These are phyloP conservation scores for Pristiophorus japonicus DNA, from an alignment of 2,113 vertebrate genomes.

Conservation along the genomic window DNA sequence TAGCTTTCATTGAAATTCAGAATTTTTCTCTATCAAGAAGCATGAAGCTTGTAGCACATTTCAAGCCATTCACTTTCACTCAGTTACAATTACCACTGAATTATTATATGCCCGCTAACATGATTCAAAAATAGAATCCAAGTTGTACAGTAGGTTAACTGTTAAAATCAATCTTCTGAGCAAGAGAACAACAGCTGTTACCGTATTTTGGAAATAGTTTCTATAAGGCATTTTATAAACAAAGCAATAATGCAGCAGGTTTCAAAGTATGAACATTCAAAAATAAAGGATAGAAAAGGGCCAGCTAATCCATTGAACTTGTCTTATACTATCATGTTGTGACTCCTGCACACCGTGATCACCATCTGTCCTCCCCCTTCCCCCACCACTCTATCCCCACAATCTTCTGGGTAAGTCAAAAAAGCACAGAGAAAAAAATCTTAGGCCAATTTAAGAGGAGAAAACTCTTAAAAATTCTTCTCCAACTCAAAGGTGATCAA, in stretches of 20 bases:
- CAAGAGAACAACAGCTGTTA: background rate
- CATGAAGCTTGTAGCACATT: background rate
- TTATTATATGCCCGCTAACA: background rate
- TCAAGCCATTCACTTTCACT: background rate
- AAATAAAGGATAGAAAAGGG: too few species aligned
- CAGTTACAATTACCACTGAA: background rate
- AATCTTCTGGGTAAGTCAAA: too few species aligned
- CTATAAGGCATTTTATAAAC: background rate
- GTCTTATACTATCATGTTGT: too few species aligned
- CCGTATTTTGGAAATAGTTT: background rate
- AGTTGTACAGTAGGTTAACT: background rate
- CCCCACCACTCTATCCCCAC: too few species aligned
- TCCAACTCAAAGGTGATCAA: too few species aligned
- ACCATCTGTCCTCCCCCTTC: too few species aligned
- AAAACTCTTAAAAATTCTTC: too few species aligned
- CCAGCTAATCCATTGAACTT: too few species aligned
- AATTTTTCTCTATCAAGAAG: background rate
- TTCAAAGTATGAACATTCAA: too few species aligned
- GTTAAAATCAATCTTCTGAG: background rate
- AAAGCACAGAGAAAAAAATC: too few species aligned
- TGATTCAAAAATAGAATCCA: background rate
- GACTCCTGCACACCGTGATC: too few species aligned
- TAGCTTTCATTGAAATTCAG: background rate
- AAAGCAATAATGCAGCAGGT: background rate
- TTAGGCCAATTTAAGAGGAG: too few species aligned